phyloP scores from a whole-genome alignment of 2,113 vertebrate genomes.

The Eudyptes chrysolophus region DNA sequence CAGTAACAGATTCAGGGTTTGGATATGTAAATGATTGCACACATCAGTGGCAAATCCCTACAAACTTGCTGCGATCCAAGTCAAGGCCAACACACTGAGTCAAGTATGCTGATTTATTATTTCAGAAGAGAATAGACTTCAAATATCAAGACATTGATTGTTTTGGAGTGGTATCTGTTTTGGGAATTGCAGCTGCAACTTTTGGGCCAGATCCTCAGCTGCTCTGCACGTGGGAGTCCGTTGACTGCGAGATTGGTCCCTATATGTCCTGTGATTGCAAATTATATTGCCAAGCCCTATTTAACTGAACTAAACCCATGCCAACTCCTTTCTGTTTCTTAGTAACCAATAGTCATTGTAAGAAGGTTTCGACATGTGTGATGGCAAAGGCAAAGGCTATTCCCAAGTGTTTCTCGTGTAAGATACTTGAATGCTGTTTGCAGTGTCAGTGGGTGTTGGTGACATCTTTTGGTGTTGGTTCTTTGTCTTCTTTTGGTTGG shows the following conservation, averaged over 20 bases:
- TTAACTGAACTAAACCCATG: constrained; percentile 47
- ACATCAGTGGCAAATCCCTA: background rate
- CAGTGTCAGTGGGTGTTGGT: constrained; percentile 22
- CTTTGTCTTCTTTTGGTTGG: constrained; percentile 15
- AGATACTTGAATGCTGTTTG: constrained; percentile 72
- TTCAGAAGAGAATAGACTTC: background rate
- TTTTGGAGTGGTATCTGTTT: background rate
- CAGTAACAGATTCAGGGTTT: background rate
- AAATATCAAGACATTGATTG: background rate
- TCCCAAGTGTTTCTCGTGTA: constrained; percentile 90
- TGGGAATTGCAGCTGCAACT: background rate
- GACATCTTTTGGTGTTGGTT: constrained; percentile 62
- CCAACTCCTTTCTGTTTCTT: constrained; percentile 78
- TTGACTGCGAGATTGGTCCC: background rate
- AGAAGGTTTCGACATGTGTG: constrained; percentile 91
- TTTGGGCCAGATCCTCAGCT: background rate
- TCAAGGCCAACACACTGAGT: background rate
- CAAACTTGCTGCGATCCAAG: accelerated
- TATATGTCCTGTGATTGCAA: background rate
- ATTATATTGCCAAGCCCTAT: background rate
- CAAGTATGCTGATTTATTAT: background rate
- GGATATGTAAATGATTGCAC: background rate
- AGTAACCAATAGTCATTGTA: constrained; percentile 88
- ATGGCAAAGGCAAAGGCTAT: constrained; percentile 85
- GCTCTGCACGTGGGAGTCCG: background rate